Conservation (phyloP, 1,140 invertebrate species). For the Grapholita molesta region DNA sequence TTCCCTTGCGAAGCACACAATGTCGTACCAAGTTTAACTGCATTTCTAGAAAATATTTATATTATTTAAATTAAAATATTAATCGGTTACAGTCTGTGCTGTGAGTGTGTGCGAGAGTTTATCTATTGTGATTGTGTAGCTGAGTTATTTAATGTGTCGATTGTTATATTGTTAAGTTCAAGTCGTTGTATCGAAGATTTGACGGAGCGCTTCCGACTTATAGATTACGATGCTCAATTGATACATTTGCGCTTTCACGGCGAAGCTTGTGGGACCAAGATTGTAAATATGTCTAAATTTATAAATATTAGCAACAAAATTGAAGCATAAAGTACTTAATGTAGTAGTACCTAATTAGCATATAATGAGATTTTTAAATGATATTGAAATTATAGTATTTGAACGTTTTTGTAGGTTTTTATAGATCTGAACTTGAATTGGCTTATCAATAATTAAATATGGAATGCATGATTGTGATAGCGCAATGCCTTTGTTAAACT, state of each 20-base stretch:
- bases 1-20: constrained; percentile 37
- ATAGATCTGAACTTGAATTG: constrained; percentile 63
- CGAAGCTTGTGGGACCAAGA: constrained; percentile 58
- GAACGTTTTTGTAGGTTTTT: constrained; percentile 58
- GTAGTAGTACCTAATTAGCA: constrained; percentile 70
- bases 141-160: constrained; percentile 71
- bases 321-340: constrained; percentile 53
- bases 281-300: constrained; percentile 73
- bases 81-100: constrained; percentile 64
- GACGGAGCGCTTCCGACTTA: constrained; percentile 45
- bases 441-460: constrained; percentile 53
- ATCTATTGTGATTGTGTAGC: constrained; percentile 63
- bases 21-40: constrained; percentile 75
- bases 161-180: constrained; percentile 54
- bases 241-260: constrained; percentile 72
- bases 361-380: constrained; percentile 70
- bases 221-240: constrained; percentile 67
- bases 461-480: constrained; percentile 61
- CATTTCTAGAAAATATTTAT: constrained; percentile 75
- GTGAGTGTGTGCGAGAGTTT: constrained; percentile 66
- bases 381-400: constrained; percentile 62
- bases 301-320: constrained; percentile 62
- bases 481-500: constrained; percentile 63
- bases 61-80: constrained; percentile 70
- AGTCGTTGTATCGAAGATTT: constrained; percentile 37